Percentiles rank a stretch among this genome's conserved stretches.
Conservation (phyloP, 2,888 invertebrate species). For the Perdita meconis region DNA sequence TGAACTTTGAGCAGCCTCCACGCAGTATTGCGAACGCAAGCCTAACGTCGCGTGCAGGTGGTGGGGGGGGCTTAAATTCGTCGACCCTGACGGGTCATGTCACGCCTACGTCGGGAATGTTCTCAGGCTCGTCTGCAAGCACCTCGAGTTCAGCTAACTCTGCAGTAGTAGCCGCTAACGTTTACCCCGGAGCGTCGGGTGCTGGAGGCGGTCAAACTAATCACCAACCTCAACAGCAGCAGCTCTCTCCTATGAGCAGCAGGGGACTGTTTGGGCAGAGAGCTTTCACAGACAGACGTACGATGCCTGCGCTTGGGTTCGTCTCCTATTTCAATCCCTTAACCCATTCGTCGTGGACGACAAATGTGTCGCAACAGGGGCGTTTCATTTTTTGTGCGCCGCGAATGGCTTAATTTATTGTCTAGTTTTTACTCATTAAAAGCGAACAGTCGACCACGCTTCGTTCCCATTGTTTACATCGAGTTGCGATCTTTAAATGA, state of each 20-base stretch:
- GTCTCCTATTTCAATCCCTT: too few relatives aligned
- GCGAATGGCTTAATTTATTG: too few relatives aligned
- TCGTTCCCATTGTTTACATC: too few relatives aligned
- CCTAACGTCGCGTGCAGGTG: constrained; percentile 88
- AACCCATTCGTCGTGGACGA: too few relatives aligned
- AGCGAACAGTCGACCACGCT: too few relatives aligned
- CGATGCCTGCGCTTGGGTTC: constrained; percentile 87
- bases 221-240: constrained; percentile 85
- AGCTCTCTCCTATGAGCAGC: constrained; percentile 87
- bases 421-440: too few relatives aligned
- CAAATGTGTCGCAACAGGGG: too few relatives aligned
- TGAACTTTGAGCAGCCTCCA: constrained; percentile 95
- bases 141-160: constrained; percentile 81
- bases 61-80: constrained; percentile 87
- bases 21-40: constrained; percentile 94
- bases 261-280: constrained; percentile 91
- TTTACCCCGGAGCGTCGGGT: constrained; percentile 81
- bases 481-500: too few relatives aligned
- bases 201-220: constrained; percentile 83
- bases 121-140: constrained; percentile 85
- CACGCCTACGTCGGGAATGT: constrained; percentile 89
- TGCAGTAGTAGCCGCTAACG: constrained; percentile 81
- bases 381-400: too few relatives aligned
- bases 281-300: constrained; percentile 91
- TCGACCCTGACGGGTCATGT: constrained; percentile 90